Base-by-base conservation (phyloP, 2,113 vertebrate genomes). In the Amia ocellicauda region DNA sequence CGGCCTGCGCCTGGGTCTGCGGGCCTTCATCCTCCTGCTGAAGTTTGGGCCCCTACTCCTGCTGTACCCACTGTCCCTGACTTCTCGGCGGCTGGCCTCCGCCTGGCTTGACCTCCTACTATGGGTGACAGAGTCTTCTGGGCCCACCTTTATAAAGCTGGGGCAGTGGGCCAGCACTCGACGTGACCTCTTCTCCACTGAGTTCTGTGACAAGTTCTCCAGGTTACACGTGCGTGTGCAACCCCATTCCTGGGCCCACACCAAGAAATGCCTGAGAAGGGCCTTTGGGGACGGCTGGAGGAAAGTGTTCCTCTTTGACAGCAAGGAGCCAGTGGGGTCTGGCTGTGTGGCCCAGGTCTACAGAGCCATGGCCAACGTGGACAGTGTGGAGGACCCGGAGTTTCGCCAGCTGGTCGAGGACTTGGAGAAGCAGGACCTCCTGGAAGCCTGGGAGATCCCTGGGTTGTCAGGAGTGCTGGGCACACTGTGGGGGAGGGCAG, bases 151-250 rank as follows among this genome's bases (percentile, higher is more conserved):
- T 49, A 84, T 98, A 68, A 99, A 98, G 64, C 81, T 99, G 70
- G 95, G 94, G 1, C 96, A 98, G 76, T 98, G 96, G 96, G 94
- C 94, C 71, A 93, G 95, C 85, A 99, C 95, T 10, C 88, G 96
- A 7, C 86, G 91, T 3, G 96, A 98, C 74, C 86, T 98, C 63
- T 97, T 99, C 72, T 90, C 95, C 0, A 85, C 81, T 57, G 90
- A 90, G 43, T 96, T 98, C 73, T 99, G 95, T 0, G 77, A 85
- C 0, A 82, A 83, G 59, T 95, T 99, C 72, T 92, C 93, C 52
- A 86, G 80, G 78, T 89, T 99, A 50, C 95, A 98, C 0, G 83
- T 94, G 0, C 88, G 70, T 52, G 96, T 94, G 54, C 73, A 78
- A 20, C 92, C 95, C 0, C 95, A 98, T 71, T 67, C 92, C 0